Base-by-base conservation (phyloP, 2,797 vertebrate genomes). In the Pseudomugil gertrudae region DNA sequence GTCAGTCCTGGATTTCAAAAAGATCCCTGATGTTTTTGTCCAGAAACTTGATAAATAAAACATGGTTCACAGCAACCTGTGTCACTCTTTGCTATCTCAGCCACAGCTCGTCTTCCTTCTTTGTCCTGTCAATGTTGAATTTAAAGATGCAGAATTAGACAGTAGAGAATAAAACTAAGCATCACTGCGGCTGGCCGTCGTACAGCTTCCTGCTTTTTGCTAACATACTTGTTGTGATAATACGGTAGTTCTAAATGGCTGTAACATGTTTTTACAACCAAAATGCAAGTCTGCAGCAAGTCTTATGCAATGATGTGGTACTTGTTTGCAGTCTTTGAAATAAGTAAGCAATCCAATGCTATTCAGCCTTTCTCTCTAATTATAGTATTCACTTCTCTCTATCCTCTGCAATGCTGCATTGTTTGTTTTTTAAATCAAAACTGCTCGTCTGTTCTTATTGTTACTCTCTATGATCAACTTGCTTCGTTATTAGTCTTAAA, bases 1-100 rank as follows among this genome's bases (percentile, higher is more conserved):
- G 52, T 70, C 66, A 59, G 13, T 10, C 5, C 11, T 8, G 2
- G 21, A 21, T 68, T 68, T 71, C 27, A 59, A 55, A 43, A 29
- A 38, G 8, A 23, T 48, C 10, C 45, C 9, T 21, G 23, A 26
- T 26, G 11, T 51, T 51, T 51, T 17, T 6, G 5, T 51, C 24
- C 6, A 43, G 21, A 50, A 50, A 50, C 47, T 24, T 9, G 24
- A 24, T 4, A 13, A 24, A 50, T 24, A 24, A 26, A 51, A 27
- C 15, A 26, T 26, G 23, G 11, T 15, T 51, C 48, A 26, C 11
- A 6, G 23, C 23, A 51, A 51, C 15, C 26, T 51, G 24, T 51
- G 48, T 14, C 10, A 13, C 10, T 26, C 23, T 48, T 14, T 26
- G 9, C 26, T 24, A 51, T 51, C 48, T 50, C 47, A 26, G 23